Evolutionary conservation across 2,888 invertebrate species (phyloP), one percentile per base, ranked within the genome.

Genomic region (Tribolium freemani): DNA sequence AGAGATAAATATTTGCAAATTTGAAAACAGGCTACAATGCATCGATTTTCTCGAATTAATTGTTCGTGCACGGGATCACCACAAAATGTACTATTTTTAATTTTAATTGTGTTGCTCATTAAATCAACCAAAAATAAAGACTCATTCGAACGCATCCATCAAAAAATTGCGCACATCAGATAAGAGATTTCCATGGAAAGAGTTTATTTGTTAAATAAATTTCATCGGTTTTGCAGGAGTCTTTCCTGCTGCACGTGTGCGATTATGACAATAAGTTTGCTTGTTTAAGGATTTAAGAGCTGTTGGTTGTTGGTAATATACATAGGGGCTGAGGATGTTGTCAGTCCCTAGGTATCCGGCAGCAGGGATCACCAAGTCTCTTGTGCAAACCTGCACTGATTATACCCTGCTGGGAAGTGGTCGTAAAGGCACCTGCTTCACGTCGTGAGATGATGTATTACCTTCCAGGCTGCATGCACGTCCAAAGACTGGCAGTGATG

Each of bases 361-460:
- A 58, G 68, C 57, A 58, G 68, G 68, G 68, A 57, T 68, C 68
- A 68, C 50, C 26, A 50, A 64, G 68, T 68, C 68, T 68, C 68
- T 16, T 57, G 68, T 46, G 68, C 58, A 68, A 57, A 68, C 68
- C 68, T 61, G 69, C 69, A 63, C 61, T 70, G 69, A 70, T 70
- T 70, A 70, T 54, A 60, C 60, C 69, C 69, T 45, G 60, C 60
- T 53, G 60, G 45, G 60, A 53, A 69, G 44, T 30, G 44, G 69
- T 60, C 69, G 60, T 61, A 69, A 69, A 69, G 54, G 69, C 69
- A 69, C 69, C 69, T 69, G 69, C 60, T 57, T 68, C 68, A 58
- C 68, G 68, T 68, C 68, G 51, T 9, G 20, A 60, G 61, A 69
- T 61, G 61, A 69, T 69, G 69, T 69, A 69, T 69, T 69, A 69